A percentile compares a stretch with the other conserved stretches of the same genome.
phyloP scores from a whole-genome alignment of 1,140 invertebrate genomes.

The Aphelenchoides besseyi region DNA sequence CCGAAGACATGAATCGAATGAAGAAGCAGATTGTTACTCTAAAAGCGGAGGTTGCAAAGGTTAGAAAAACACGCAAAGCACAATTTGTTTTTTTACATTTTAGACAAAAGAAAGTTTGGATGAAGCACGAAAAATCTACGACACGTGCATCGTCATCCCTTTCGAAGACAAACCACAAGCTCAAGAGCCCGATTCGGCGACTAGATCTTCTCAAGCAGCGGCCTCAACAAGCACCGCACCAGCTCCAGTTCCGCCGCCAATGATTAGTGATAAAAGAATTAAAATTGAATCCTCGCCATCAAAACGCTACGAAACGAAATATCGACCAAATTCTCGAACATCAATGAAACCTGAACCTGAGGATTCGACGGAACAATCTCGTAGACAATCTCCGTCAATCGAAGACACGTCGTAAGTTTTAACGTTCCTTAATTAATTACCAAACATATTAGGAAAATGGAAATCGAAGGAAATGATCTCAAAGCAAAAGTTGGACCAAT shows the following conservation, averaged over 20 bases:
- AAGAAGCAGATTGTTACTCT: constrained; percentile 7
- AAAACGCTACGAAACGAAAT: not conserved
- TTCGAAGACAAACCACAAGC: constrained; percentile 28
- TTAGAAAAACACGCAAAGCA: not conserved
- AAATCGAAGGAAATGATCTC: not conserved
- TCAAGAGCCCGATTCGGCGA: not conserved
- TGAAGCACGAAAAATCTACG: constrained; percentile 35
- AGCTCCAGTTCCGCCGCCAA: constrained; percentile 5
- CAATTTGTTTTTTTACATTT: not conserved
- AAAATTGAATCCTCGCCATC: not conserved
- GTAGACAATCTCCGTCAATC: not conserved
- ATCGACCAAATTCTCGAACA: not conserved
- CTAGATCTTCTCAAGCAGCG: not conserved
- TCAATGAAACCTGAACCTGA: not conserved
- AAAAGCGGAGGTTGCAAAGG: constrained; percentile 10
- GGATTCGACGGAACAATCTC: not conserved
- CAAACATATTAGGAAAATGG: not conserved
- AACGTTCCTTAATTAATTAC: not conserved
- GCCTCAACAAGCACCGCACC: too few species aligned
- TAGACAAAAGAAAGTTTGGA: constrained; percentile 41
- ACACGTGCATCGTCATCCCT: constrained; percentile 43
- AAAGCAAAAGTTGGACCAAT: not conserved
- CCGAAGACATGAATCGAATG: not conserved
- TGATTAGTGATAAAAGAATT: not conserved
- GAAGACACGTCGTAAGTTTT: not conserved